These are phyloP conservation scores for Passer domesticus DNA, from an alignment of 2,113 vertebrate species.

Conservation along the genomic window DNA sequence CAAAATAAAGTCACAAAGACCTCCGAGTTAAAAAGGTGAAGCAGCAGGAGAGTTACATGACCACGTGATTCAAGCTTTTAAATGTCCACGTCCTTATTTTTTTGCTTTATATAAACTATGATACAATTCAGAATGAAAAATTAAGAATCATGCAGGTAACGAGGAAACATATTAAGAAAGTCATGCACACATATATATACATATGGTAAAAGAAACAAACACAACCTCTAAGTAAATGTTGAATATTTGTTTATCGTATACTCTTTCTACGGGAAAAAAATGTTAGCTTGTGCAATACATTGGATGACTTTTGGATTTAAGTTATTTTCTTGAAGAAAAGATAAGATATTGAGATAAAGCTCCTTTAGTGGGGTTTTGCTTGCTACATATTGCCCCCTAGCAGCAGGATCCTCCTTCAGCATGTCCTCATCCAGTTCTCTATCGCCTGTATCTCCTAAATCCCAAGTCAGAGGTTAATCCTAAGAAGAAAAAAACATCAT, in stretches of 20 bases:
- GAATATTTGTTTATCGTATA: neutral
- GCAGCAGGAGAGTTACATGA: neutral
- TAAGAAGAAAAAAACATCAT: neutral
- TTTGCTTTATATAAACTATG: neutral
- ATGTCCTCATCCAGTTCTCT: neutral
- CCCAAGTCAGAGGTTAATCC: neutral
- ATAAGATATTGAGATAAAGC: neutral
- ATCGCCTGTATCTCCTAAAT: neutral
- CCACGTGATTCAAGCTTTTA: neutral
- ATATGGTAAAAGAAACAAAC: neutral
- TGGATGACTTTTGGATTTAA: neutral
- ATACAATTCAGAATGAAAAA: neutral
- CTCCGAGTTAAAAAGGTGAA: neutral
- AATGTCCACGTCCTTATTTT: neutral
- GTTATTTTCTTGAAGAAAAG: neutral
- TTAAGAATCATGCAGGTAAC: neutral
- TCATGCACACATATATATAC: fast-evolving
- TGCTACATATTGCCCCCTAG: slow-evolving; percentile 57
- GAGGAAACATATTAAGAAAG: neutral
- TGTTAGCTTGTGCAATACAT: fast-evolving
- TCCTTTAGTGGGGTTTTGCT: neutral
- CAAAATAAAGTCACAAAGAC: neutral
- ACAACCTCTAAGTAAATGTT: neutral
- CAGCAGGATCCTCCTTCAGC: slow-evolving; percentile 19
- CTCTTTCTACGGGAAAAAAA: neutral